Evolutionary conservation across 2,888 invertebrate species (phyloP), one percentile per base, ranked within the genome.

Genomic region (Geophilus truncorum): DNA sequence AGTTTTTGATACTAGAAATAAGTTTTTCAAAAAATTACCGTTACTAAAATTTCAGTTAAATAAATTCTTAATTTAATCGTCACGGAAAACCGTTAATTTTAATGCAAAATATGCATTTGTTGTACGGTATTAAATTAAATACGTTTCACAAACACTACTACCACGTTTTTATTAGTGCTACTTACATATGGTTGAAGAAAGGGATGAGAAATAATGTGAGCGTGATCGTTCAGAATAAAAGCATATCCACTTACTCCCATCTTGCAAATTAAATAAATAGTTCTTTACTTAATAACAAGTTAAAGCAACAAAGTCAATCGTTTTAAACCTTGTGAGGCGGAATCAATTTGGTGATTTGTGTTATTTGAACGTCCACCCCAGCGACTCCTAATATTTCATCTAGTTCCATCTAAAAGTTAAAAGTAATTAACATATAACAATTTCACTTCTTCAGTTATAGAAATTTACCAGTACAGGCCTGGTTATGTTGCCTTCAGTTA

Each of bases 381-480:
- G 97, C 97, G 57, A 98, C 97, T 79, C 99, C 99, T 83, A 98
- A 90, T 83, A 99, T 90, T 87, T 95, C 96, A 25, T 97, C 97
- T 84, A 93, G 93, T 86, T 95, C 91, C 86, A 93, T 92, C 96
- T 96, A 84, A 6, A 45, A 45, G 18, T 12, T 18, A 45, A 45
- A 45, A 45, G 4, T n/a, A 45, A 45, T 9, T 12, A 1, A 51
- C n/a, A 0, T 18, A 0, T 18, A 51, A 51, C 2, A 1, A 5
- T 18, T 1, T 1, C 6, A 21, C 7, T 3, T 5, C 6, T 45
- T n/a, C n/a, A n/a, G n/a, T n/a, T n/a, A n/a, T n/a, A n/a, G n/a
- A 45, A 45, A n/a, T 45, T 45, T 12, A 51, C 51, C 51, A 18
- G n/a, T 51, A 18, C 51, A 5, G 6, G n/a, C 18, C 3, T 18